Evolutionary conservation across 2,113 vertebrate species (phyloP).

Genomic region (Marcusenius ussheri): DNA sequence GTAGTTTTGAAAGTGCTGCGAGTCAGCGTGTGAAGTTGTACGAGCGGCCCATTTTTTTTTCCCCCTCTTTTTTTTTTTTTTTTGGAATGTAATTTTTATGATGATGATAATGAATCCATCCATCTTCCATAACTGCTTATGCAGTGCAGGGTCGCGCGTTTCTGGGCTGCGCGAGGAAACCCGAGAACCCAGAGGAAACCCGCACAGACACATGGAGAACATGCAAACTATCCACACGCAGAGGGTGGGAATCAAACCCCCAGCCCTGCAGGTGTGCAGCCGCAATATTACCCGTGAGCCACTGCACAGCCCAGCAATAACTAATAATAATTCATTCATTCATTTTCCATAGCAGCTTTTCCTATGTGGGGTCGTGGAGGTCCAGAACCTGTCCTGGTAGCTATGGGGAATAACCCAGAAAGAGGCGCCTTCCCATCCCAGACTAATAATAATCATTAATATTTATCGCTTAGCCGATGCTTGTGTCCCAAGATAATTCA

Average conservation of each 20-base stretch:
- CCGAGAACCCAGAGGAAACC: neutral
- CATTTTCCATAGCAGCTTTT: neutral
- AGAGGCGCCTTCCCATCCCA: neutral
- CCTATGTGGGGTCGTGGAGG: neutral
- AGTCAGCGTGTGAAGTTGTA: neutral
- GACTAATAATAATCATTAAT: neutral
- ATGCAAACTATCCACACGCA: neutral
- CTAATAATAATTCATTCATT: neutral
- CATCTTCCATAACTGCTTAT: constrained; percentile 6
- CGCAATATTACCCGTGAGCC: neutral
- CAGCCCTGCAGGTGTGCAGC: neutral
- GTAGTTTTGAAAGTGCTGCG: neutral
- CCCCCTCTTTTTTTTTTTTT: neutral
- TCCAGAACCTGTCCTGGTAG: neutral
- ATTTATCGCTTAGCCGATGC: neutral
- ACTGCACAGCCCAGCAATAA: neutral
- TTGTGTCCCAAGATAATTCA: neutral
- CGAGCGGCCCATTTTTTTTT: neutral
- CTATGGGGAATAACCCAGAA: neutral
- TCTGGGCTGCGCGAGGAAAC: neutral
- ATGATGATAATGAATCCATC: neutral
- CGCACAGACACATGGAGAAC: neutral
- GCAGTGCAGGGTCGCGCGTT: neutral
- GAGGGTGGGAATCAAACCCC: neutral
- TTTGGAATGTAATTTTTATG: neutral